phyloP scores from a whole-genome alignment of 2,797 vertebrate species.

The Dromococcyx pavoninus region DNA sequence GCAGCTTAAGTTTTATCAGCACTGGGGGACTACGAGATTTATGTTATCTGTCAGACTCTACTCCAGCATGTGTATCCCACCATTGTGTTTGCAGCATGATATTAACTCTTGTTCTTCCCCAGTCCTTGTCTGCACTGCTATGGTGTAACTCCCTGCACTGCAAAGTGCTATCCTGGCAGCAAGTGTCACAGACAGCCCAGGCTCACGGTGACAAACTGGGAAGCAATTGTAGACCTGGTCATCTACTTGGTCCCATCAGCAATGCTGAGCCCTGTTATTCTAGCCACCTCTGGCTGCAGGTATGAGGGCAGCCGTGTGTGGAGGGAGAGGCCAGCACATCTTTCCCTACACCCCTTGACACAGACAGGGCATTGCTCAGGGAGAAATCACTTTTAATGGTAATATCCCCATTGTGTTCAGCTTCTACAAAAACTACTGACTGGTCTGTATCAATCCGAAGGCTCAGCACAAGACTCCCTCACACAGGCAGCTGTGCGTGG shows the following conservation, averaged over 20 bases:
- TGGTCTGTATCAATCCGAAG: not conserved
- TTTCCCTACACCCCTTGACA: not conserved
- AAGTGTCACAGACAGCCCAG: not conserved
- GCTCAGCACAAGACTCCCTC: not conserved
- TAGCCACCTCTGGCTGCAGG: not conserved
- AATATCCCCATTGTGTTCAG: conserved; percentile 4
- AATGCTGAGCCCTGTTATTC: not conserved
- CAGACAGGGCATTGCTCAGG: not conserved
- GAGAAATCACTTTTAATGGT: conserved; percentile 56
- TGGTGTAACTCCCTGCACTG: not conserved
- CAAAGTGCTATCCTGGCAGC: not conserved
- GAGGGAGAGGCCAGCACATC: not conserved
- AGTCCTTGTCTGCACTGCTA: not conserved
- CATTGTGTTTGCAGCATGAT: not conserved
- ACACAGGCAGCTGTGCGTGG: not conserved
- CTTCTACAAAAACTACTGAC: conserved; percentile 47
- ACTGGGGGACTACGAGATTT: not conserved
- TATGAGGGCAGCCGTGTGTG: not conserved
- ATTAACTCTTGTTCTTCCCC: not conserved
- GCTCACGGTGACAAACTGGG: accelerated
- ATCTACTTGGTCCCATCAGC: not conserved
- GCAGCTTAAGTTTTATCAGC: conserved; percentile 15
- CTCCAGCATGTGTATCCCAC: not conserved
- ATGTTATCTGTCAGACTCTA: not conserved
- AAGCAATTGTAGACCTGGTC: not conserved